phyloP scores from a whole-genome alignment of 1,140 invertebrate species.

The Drosophila takahashii region DNA sequence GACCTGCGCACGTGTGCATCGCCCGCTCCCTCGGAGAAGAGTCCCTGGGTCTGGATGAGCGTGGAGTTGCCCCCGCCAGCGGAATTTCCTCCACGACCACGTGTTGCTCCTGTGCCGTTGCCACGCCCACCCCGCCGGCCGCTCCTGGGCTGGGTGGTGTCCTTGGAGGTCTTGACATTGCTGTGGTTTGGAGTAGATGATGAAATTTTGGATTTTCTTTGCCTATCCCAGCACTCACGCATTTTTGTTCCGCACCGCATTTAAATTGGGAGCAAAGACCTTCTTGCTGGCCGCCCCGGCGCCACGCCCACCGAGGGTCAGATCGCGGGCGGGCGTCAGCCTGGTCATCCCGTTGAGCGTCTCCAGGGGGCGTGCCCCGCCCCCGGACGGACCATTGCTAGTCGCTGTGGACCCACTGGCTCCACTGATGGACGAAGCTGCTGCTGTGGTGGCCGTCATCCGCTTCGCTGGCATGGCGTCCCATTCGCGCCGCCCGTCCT shows the following conservation, averaged over 20 bases:
- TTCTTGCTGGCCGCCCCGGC: slow-evolving; percentile 53
- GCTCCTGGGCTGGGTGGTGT: slow-evolving; percentile 67
- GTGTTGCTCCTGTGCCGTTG: slow-evolving; percentile 48
- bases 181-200: slow-evolving; percentile 14
- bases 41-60: slow-evolving; percentile 76
- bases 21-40: slow-evolving; percentile 80
- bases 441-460: slow-evolving; percentile 44
- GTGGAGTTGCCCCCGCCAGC: slow-evolving; percentile 57
- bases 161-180: slow-evolving; percentile 81
- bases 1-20: slow-evolving; percentile 63
- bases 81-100: slow-evolving; percentile 47
- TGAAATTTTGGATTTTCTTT: no score
- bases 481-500: slow-evolving; percentile 33
- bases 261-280: slow-evolving; percentile 78
- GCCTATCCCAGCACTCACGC: slow-evolving; percentile 50
- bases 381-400: slow-evolving; percentile 18
- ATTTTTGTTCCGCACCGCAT: slow-evolving; percentile 82
- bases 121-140: slow-evolving; percentile 54
- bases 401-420: slow-evolving; percentile 30
- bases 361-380: slow-evolving; percentile 19
- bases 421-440: slow-evolving; percentile 35
- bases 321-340: slow-evolving; percentile 85
- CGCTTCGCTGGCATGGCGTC: slow-evolving; percentile 65
- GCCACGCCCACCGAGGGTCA: slow-evolving; percentile 85
- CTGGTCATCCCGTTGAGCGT: slow-evolving; percentile 60